Conservation (phyloP, 2,888 invertebrate species). For the Clitarchus hookeri region DNA sequence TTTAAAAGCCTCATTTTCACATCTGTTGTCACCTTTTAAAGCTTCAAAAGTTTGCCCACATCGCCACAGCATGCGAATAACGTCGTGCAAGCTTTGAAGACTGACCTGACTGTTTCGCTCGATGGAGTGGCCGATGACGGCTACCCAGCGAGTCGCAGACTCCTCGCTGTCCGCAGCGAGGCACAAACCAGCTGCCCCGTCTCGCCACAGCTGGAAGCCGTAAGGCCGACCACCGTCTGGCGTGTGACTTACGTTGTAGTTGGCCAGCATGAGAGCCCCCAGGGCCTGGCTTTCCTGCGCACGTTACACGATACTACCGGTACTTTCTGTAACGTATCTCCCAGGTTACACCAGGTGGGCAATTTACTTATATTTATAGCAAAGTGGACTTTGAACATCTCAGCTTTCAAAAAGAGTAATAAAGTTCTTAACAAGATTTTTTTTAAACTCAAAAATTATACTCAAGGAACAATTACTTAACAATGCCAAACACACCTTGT, state of each 20-base stretch:
- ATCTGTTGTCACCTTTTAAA: too few relatives aligned
- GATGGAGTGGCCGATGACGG: constrained; percentile 77
- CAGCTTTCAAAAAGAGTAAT: too few relatives aligned
- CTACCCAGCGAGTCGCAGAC: constrained; percentile 74
- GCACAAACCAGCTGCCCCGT: constrained; percentile 72
- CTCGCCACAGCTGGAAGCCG: constrained; percentile 67
- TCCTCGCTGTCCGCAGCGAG: constrained; percentile 80
- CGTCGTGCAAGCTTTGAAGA: not conserved
- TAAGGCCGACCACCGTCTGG: constrained; percentile 69
- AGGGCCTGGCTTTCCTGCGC: constrained; percentile 82
- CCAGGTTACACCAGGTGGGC: not conserved
- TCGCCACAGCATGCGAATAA: too few relatives aligned
- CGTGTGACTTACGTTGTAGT: constrained; percentile 71
- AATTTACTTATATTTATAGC: not conserved
- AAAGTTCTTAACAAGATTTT: too few relatives aligned
- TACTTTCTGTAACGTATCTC: too few relatives aligned
- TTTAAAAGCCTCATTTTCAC: too few relatives aligned
- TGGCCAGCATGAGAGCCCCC: constrained; percentile 84
- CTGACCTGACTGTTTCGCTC: constrained; percentile 70
- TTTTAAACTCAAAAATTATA: too few relatives aligned
- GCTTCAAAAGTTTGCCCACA: too few relatives aligned
- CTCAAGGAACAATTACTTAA: too few relatives aligned
- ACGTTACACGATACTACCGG: constrained; percentile 11
- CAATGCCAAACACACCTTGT: too few relatives aligned
- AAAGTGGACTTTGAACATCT: too few relatives aligned